Conservation (phyloP, 2,888 invertebrate species). For the Lamellibrachia satsuma region DNA sequence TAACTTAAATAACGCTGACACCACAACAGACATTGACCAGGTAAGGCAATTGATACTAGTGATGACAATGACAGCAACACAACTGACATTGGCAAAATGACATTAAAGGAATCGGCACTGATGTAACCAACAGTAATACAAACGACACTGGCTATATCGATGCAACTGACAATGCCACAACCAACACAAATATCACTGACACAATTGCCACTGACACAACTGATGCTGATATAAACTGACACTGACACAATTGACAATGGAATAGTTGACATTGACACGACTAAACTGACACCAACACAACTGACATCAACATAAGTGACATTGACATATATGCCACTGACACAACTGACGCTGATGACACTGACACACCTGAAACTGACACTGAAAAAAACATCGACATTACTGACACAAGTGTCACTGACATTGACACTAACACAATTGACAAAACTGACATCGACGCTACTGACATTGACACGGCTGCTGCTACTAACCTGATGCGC, state of each 20-base stretch:
- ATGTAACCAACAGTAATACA: not conserved
- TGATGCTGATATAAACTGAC: too few relatives aligned
- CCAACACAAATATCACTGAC: not conserved
- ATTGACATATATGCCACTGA: not conserved
- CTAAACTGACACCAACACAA: not conserved
- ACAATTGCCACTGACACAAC: not conserved
- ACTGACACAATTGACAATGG: not conserved
- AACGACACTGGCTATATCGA: not conserved
- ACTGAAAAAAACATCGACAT: not conserved
- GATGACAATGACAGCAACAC: too few relatives aligned
- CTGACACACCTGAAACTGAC: not conserved
- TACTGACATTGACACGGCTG: not conserved
- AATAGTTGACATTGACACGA: not conserved
- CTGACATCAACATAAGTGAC: not conserved
- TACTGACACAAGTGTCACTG: not conserved
- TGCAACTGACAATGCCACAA: not conserved
- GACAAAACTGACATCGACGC: not conserved
- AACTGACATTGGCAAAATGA: not conserved
- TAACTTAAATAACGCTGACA: not conserved
- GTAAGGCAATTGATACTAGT: too few relatives aligned
- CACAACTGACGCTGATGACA: not conserved
- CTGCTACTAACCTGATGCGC: not conserved
- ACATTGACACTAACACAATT: not conserved
- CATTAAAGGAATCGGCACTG: not conserved
- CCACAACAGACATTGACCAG: too few relatives aligned